Base-by-base conservation (phyloP, 2,113 vertebrate genomes). In the Xenotilapia flavipinnis region DNA sequence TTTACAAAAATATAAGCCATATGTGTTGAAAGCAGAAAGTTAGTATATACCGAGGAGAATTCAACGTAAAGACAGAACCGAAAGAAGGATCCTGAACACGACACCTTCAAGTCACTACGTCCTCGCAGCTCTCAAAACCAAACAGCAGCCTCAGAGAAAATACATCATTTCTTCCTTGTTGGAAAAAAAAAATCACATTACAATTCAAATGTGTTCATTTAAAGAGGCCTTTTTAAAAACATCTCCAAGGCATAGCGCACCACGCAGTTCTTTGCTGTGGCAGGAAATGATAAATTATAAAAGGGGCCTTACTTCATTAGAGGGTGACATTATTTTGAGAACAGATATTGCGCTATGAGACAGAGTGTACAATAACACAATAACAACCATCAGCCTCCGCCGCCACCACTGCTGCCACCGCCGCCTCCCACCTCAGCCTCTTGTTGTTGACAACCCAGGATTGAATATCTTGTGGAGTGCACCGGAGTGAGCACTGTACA, bases 151-250 rank as follows among this genome's bases (percentile, higher is more conserved):
- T 89, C 81, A 10, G 91, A 93, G 91, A 85, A 92, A 94, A 93
- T 21, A 26, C 85, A 90, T 94, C 79, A 91, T 88, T 89, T 88
- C 81, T 62, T 85, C 47, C 88, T 80, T 36, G 45, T 85, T 89
- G 70, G 3, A 19, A 21, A 11, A 53, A 87, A 87, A 62, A 91
- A 94, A 94, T 94, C 77, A 88, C 94, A 94, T 95, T 94, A 93
- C 86, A 83, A 95, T 94, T 95, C 92, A 93, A 94, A 94, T 93
- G 92, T 93, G 92, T 92, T 94, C 92, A 93, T 95, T 94, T 93
- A 93, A 93, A 94, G 83, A 89, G 92, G 87, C 83, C 86, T 89
- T 90, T 93, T 93, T 90, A 92, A 93, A 93, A 92, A 92, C 68
- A 91, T 93, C 93, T 93, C 88, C 9, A 60, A 92, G 93, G 90